Evolutionary conservation across 2,113 vertebrate species (phyloP).

Genomic region (Rhegmatorhina hoffmannsi): DNA sequence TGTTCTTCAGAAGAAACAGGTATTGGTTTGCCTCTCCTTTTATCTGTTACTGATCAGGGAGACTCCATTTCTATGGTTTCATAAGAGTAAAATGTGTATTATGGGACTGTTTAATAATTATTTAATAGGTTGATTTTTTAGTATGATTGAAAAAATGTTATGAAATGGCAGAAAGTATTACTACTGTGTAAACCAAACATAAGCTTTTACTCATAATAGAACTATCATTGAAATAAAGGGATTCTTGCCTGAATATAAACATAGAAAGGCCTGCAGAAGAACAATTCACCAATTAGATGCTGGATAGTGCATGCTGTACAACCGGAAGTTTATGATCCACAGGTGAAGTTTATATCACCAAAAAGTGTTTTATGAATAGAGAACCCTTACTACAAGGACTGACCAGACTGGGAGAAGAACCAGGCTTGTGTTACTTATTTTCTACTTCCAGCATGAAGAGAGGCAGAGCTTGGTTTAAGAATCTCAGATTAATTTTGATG

Average conservation of each 20-base stretch:
- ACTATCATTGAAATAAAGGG: background rate
- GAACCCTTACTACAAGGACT: background rate
- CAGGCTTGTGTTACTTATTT: fast-evolving
- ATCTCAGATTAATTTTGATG: background rate
- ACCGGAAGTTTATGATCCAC: background rate
- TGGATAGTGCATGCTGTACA: background rate
- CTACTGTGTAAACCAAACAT: background rate
- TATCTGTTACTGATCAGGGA: background rate
- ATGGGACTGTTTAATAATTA: background rate
- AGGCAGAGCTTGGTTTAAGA: background rate
- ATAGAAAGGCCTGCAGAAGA: background rate
- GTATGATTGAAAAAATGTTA: background rate
- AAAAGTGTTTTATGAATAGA: background rate
- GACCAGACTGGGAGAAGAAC: background rate
- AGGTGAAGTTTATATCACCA: background rate
- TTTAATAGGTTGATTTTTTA: background rate
- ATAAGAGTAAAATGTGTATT: background rate
- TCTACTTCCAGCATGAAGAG: background rate
- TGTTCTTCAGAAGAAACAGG: background rate
- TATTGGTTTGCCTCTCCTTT: background rate
- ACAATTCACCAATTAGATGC: background rate
- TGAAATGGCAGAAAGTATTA: background rate
- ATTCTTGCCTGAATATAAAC: background rate
- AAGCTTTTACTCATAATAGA: background rate
- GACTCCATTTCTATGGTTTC: background rate